These are phyloP conservation scores for Lagocephalus sceleratus DNA, from an alignment of 2,797 vertebrate genomes.

Conservation along the genomic window DNA sequence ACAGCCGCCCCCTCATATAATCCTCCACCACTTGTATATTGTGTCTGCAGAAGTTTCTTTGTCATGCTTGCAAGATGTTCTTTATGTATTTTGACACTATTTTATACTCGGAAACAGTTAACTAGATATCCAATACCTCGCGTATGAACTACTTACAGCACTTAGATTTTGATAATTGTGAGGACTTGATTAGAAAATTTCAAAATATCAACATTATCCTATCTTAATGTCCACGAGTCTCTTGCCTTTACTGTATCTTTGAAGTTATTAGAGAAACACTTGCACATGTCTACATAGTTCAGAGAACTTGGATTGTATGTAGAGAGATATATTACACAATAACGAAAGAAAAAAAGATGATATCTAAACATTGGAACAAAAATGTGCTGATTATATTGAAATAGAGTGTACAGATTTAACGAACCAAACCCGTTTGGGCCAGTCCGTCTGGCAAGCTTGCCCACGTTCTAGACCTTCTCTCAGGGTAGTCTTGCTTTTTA, in stretches of 20 bases:
- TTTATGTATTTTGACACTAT: conserved; percentile 76
- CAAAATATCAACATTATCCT: conserved; percentile 73
- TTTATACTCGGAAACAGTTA: conserved; percentile 70
- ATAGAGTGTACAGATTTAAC: conserved; percentile 84
- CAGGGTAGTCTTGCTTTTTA: conserved; percentile 84
- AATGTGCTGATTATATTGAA: conserved; percentile 81
- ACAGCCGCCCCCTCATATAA: conserved; percentile 66
- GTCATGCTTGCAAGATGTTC: conserved; percentile 74
- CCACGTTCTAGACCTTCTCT: conserved; percentile 82
- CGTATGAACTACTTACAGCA: conserved; percentile 80
- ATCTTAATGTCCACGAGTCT: conserved; percentile 78
- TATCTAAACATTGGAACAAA: conserved; percentile 76
- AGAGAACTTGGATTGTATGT: conserved; percentile 80
- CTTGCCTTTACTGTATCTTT: conserved; percentile 79
- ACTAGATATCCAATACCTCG: conserved; percentile 77
- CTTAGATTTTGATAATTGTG: conserved; percentile 79
- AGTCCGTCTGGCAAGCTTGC: conserved; percentile 79
- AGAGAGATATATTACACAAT: conserved; percentile 82
- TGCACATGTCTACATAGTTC: conserved; percentile 84
- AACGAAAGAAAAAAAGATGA: conserved; percentile 65
- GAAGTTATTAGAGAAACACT: conserved; percentile 76
- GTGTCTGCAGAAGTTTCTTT: conserved; percentile 72
- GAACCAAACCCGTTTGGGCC: conserved; percentile 79
- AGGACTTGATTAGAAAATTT: conserved; percentile 69
- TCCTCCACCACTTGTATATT: conserved; percentile 70